Percentiles rank a stretch among this genome's conserved stretches.
Evolutionary conservation across 64 coral and sea anemone species (phyloP).

Genomic region (Actinia equina): DNA sequence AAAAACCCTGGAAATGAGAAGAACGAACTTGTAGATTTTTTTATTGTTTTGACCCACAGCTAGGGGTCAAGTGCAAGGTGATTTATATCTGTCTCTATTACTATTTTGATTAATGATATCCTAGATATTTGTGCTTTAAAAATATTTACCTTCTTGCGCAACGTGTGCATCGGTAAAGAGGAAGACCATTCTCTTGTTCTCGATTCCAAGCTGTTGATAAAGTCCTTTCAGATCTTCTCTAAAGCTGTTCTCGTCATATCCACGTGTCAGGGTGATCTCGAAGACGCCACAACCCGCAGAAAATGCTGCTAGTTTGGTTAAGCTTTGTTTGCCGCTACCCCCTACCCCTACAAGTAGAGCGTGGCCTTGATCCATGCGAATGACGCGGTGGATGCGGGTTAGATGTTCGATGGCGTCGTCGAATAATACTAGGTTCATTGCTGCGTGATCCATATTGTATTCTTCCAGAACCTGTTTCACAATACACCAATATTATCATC

Average conservation of each 20-base stretch:
- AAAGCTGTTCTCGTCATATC: constrained; percentile 90
- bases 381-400: constrained; percentile 94
- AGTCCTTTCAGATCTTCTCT: constrained; percentile 93
- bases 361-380: constrained; percentile 98
- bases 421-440: constrained; percentile 97
- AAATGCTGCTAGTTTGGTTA: constrained; percentile 89
- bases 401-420: constrained; percentile 98
- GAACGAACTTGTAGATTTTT: not conserved
- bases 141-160: constrained; percentile 87
- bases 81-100: too few relatives aligned
- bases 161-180: constrained; percentile 97
- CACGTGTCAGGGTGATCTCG: constrained; percentile 91
- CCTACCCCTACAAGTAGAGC: constrained; percentile 93
- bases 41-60: too few relatives aligned
- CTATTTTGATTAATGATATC: too few relatives aligned
- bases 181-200: constrained; percentile 98
- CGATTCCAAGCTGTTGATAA: constrained; percentile 91
- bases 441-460: constrained; percentile 97
- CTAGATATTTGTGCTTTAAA: too few relatives aligned
- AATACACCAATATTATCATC: not conserved
- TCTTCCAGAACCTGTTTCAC: constrained; percentile 82
- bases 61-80: too few relatives aligned
- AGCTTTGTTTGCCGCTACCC: constrained; percentile 94
- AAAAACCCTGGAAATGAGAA: constrained; percentile 60
- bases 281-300: constrained; percentile 92